These are phyloP conservation scores for Xestia c-nigrum DNA, from an alignment of 2,888 invertebrate species.

Conservation along the genomic window DNA sequence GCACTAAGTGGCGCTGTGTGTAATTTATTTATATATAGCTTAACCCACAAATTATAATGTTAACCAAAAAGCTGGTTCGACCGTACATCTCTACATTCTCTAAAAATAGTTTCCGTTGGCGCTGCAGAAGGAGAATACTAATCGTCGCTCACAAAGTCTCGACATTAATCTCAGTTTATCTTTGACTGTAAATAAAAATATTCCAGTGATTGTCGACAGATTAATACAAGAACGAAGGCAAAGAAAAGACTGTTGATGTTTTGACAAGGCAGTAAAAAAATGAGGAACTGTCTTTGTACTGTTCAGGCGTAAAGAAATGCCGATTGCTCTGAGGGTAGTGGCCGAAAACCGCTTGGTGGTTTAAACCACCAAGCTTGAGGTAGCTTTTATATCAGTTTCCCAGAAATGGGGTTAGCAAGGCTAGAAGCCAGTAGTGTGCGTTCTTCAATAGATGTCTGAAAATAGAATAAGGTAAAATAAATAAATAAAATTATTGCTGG, in stretches of 20 bases:
- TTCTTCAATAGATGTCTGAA: not conserved
- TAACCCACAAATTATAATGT: no score
- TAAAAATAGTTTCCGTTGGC: constrained; percentile 27
- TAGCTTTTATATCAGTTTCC: no score
- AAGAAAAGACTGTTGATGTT: constrained; percentile 10
- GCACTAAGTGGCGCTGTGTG: no score
- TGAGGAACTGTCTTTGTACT: constrained; percentile 25
- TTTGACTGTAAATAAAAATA: constrained; percentile 29
- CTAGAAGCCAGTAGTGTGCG: not conserved
- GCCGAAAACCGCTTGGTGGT: not conserved
- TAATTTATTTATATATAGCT: no score
- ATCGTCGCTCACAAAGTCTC: constrained; percentile 17
- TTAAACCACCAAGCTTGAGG: not conserved
- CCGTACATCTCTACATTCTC: no score
- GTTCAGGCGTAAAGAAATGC: constrained; percentile 32
- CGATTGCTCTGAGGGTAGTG: constrained; percentile 26
- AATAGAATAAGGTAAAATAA: not conserved
- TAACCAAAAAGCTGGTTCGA: no score
- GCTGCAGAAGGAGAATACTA: constrained; percentile 16
- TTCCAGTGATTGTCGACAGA: constrained; percentile 29
- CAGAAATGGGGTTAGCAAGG: not conserved
- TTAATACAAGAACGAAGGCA: constrained; percentile 21
- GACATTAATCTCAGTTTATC: constrained; percentile 35
- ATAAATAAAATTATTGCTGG: no score
- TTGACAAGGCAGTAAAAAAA: constrained; percentile 1